Evolutionary conservation across 2,888 invertebrate species (phyloP), one percentile per base, ranked within the genome.

Genomic region (Sepioteuthis lessoniana): DNA sequence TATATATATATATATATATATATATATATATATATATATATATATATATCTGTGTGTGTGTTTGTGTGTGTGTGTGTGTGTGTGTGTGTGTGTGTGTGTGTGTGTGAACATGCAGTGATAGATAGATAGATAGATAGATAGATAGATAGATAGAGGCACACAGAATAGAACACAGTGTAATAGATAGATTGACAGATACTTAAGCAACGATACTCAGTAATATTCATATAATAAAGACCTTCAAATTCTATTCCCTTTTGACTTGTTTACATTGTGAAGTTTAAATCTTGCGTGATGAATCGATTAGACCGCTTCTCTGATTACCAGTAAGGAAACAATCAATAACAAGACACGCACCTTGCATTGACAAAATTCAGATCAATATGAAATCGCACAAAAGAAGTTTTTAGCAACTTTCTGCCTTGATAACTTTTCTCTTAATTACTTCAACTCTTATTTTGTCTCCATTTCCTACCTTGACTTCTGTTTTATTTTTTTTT

Each of bases 331-430:
- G 31, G 76, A 76, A 76, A 76, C 76, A 76, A 76, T 76, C 76
- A 76, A 76, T 76, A 76, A 76, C 16, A 76, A 76, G 76, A 76
- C 76, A 76, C 76, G 76, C 76, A 76, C 76, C 13, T n/a, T 76
- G n/a, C 76, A 76, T 76, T n/a, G 76, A n/a, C n/a, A 31, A 76
- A 42, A 76, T 76, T 76, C 76, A 13, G n/a, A 76, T 76, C 76
- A 76, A 76, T 76, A 76, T n/a, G n/a, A 76, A 76, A 76, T 76
- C 31, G n/a, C n/a, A 76, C 76, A 76, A 76, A 50, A 76, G 76
- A 76, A 76, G 76, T n/a, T 76, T 76, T n/a, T 31, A 76, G 13
- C 76, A n/a, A n/a, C 76, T 76, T 76, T 76, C 31, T 76, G 76
- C 31, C 55, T 76, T 76, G 76, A 76, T 76, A 76, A 76, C 76